phyloP scores from a whole-genome alignment of 2,797 vertebrate genomes.

The Podargus strigoides region DNA sequence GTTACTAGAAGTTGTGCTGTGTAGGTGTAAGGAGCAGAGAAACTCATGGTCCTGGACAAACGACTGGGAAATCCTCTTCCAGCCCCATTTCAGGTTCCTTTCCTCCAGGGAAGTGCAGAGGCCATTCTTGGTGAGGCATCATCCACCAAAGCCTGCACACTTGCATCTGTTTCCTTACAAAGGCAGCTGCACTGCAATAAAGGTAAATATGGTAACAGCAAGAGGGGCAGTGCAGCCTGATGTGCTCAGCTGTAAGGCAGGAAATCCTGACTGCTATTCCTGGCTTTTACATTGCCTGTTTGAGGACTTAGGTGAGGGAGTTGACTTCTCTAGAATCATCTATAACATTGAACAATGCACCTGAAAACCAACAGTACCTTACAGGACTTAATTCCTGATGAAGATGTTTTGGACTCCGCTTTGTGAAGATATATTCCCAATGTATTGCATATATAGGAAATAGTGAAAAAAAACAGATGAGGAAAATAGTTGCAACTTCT shows the following conservation, averaged over 20 bases:
- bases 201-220: not conserved
- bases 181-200: not conserved
- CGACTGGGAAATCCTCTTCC: not conserved
- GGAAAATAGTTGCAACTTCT: not conserved
- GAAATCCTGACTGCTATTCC: conserved; percentile 50
- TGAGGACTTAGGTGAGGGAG: not conserved
- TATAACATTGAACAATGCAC: not conserved
- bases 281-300: not conserved
- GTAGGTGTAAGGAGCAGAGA: not conserved
- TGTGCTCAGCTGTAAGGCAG: conserved; percentile 9
- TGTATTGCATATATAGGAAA: not conserved
- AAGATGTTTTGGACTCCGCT: not conserved
- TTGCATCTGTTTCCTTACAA: not conserved
- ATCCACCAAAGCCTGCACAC: not conserved
- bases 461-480: not conserved
- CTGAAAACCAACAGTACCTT: not conserved
- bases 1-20: not conserved
- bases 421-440: not conserved
- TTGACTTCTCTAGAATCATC: not conserved
- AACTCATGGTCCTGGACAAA: not conserved
- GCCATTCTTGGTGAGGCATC: not conserved
- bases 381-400: not conserved
- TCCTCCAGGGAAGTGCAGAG: not conserved
- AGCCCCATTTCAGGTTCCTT: not conserved
- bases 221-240: not conserved